Conservation (phyloP, 2,888 invertebrate genomes). For the Tipula confusa region DNA sequence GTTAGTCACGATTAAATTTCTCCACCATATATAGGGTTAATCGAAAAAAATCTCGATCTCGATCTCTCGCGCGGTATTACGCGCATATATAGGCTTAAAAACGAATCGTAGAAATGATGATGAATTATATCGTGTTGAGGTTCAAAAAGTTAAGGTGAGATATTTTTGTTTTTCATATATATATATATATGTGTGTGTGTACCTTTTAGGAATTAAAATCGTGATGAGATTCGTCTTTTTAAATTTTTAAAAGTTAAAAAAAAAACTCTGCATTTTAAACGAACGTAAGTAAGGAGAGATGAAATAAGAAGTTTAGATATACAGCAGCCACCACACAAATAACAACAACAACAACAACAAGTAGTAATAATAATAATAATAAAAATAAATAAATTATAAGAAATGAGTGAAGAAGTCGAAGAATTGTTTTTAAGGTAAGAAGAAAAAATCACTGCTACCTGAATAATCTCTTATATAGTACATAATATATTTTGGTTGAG, state of each 20-base stretch:
- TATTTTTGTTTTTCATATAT: not conserved
- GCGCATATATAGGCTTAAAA: not conserved
- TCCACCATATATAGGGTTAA: not conserved
- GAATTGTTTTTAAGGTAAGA: not conserved
- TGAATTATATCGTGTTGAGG: not conserved
- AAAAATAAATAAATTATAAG: not conserved
- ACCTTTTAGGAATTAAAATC: not conserved
- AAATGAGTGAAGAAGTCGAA: not conserved
- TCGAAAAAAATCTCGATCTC: too few relatives aligned
- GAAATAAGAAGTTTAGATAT: not conserved
- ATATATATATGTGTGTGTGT: not conserved
- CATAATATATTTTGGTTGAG: too few relatives aligned
- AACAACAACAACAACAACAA: not conserved
- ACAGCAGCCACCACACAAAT: not conserved
- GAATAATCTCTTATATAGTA: too few relatives aligned
- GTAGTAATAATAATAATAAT: not conserved
- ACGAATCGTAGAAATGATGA: not conserved
- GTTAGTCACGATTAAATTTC: not conserved
- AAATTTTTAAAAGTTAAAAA: not conserved
- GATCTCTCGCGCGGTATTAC: not conserved
- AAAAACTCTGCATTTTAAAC: not conserved
- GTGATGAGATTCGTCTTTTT: not conserved
- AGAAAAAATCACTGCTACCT: constrained; percentile 6
- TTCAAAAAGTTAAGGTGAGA: not conserved
- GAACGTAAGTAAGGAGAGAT: not conserved